Conservation (phyloP, 2,888 invertebrate genomes). For the Drosophila helvetica region DNA sequence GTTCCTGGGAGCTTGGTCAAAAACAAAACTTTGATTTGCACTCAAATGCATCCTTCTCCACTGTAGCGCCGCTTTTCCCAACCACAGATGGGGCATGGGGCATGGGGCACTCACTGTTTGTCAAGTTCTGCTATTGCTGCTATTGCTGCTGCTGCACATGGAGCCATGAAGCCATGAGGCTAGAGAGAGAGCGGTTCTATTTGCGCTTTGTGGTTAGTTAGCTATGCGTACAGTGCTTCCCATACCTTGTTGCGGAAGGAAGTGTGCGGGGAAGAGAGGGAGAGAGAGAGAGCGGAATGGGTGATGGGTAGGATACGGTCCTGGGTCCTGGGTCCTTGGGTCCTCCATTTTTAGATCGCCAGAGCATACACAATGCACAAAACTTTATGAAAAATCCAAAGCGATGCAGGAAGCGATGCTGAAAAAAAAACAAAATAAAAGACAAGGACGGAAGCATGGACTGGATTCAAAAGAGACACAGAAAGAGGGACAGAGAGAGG, state of each 20-base stretch:
- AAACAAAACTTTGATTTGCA: conserved; percentile 68
- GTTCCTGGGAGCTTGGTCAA: conserved; percentile 41
- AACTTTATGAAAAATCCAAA: conserved; percentile 65
- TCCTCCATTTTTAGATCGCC: conserved; percentile 3
- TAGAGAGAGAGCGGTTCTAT: conserved; percentile 40
- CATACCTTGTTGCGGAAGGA: conserved; percentile 32
- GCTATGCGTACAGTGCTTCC: conserved; percentile 53
- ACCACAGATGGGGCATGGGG: not conserved
- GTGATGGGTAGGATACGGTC: not conserved
- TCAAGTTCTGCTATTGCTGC: not conserved
- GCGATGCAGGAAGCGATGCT: conserved; percentile 53
- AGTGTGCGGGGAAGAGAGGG: conserved; percentile 11
- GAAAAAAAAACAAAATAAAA: not conserved
- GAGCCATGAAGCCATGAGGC: not conserved
- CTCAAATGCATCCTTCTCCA: conserved; percentile 20
- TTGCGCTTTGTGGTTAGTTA: conserved; percentile 68
- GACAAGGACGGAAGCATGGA: not conserved
- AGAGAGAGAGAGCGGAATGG: not conserved
- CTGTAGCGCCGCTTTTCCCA: not conserved
- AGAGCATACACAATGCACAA: conserved; percentile 65
- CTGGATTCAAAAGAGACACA: conserved; percentile 5
- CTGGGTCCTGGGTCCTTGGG: not conserved
- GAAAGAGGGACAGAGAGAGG: conserved; percentile 1
- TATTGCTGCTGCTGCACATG: not conserved
- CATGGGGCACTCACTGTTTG: not conserved